Evolutionary conservation across 2,797 vertebrate genomes (phyloP), one percentile per base, ranked within the genome.

Genomic region (Lagorchestes hirsutus): DNA sequence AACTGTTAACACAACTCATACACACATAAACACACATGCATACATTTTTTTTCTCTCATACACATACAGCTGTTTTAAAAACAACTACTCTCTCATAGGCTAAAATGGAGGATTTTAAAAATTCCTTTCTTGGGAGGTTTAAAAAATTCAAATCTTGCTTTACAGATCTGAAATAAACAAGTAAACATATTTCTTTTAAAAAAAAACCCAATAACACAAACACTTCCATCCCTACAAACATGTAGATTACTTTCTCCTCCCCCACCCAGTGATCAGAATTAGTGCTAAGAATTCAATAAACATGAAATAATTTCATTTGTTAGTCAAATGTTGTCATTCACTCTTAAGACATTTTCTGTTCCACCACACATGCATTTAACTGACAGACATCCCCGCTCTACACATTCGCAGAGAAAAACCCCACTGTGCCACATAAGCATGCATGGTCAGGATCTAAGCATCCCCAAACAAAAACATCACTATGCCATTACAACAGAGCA

Each of bases 361-460:
- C 96, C 57, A 98, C 90, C 95, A 97, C 98, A 95, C 98, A 98
- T 98, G 98, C 98, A 99, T 57, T 55, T 97, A 98, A 98, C 98
- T 98, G 98, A 74, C 67, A 98, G 96, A 97, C 97, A 98, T 97
- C 97, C 96, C 97, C 97, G 96, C 97, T 97, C 97, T 98, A 98
- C 95, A 97, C 98, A 98, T 92, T 97, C 92, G 98, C 96, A 93
- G 94, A 93, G 95, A 97, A 98, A 98, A 98, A 98, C 93, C 87
- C 96, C 97, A 97, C 94, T 92, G 96, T 98, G 98, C 97, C 97
- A 93, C 98, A 96, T 97, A 98, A 98, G 98, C 98, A 99, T 98
- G 98, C 98, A 98, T 24, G 96, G 95, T 97, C 98, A 98, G 98
- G 97, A 98, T 98, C 97, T 98, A 98, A 98, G 97, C 97, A 98